Conservation (phyloP, 1,140 invertebrate genomes). For the Aphis craccivora region DNA sequence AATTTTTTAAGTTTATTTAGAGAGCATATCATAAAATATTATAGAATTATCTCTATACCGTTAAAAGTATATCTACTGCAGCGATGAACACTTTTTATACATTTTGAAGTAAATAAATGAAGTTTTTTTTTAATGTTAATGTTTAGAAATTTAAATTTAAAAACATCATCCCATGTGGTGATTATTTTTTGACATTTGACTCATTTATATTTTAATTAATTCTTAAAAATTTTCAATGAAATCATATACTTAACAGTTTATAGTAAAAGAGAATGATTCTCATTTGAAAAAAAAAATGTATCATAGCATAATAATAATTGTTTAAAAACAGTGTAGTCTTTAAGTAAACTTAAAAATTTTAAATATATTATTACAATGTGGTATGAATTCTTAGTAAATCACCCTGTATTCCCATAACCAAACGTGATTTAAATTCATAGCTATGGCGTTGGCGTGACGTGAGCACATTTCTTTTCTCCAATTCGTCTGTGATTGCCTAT, state of each 20-base stretch:
- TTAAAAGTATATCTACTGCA: neutral
- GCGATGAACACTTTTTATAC: too few species aligned
- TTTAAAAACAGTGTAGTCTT: too few species aligned
- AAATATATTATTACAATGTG: too few species aligned
- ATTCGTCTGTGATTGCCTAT: neutral
- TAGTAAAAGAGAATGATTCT: rapidly evolving
- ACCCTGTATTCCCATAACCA: neutral
- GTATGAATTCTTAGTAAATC: neutral
- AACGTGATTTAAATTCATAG: conserved; percentile 14
- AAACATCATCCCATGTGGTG: too few species aligned
- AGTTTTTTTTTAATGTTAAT: neutral
- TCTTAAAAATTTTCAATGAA: neutral
- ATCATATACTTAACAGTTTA: neutral
- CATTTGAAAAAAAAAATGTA: neutral
- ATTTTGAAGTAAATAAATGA: too few species aligned
- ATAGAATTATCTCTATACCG: too few species aligned
- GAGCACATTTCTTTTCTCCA: neutral
- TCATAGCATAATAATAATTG: too few species aligned
- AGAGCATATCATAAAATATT: neutral
- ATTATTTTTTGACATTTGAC: neutral
- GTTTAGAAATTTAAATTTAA: neutral
- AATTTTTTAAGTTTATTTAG: neutral
- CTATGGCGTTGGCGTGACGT: neutral
- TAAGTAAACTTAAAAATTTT: neutral
- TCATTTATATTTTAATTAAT: neutral